A percentile compares a stretch with the other conserved stretches of the same genome.
phyloP scores from a whole-genome alignment of 2,797 vertebrate genomes.

The Acanthurus leucopareius region DNA sequence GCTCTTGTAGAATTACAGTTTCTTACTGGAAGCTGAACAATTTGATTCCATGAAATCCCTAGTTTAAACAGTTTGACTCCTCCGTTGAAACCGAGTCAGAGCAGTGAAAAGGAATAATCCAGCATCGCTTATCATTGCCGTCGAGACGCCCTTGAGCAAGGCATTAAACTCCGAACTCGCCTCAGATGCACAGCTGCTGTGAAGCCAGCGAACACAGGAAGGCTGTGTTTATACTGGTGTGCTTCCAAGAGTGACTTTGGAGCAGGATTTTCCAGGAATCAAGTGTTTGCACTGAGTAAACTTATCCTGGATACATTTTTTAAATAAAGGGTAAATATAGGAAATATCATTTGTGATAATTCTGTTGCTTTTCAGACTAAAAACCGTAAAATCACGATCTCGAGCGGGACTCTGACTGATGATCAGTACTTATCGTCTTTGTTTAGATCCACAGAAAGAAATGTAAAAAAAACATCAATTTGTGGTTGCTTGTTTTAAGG shows the following conservation, averaged over 20 bases:
- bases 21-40: constrained; percentile 11
- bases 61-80: constrained; percentile 17
- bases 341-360: neutral
- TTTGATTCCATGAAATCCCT: constrained; percentile 18
- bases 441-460: neutral
- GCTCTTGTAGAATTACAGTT: neutral
- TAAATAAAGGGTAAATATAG: neutral
- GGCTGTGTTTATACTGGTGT: neutral
- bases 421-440: neutral
- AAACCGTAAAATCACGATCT: too few relatives aligned
- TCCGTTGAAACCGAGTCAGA: neutral
- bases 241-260: neutral
- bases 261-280: constrained; percentile 8
- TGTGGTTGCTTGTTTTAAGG: neutral
- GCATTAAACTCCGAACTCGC: neutral
- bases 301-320: neutral
- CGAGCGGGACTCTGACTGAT: neutral
- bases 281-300: neutral
- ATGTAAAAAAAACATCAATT: neutral
- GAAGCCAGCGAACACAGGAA: neutral
- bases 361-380: neutral
- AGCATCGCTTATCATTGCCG: neutral
- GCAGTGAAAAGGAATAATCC: neutral
- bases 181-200: neutral
- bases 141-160: constrained; percentile 25